Evolutionary conservation across 2,113 vertebrate species (phyloP), one percentile per base, ranked within the genome.

Genomic region (Isurus oxyrinchus): DNA sequence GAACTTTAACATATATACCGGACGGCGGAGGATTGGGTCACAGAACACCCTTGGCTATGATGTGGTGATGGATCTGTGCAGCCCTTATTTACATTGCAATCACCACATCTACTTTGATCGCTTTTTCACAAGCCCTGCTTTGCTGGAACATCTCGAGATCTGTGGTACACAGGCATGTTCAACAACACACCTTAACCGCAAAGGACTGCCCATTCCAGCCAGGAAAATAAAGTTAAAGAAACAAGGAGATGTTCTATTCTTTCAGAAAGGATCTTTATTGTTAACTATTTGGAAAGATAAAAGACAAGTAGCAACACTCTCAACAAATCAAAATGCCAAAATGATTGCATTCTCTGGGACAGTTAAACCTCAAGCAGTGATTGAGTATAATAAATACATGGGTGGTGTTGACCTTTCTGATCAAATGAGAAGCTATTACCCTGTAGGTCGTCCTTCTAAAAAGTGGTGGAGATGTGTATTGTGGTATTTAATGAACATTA

Each of bases 61-160:
- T 4, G 96, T 96, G 44, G 96, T 96, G 96, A 96, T 96, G 49
- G 72, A 81, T 10, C 91, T 96, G 10, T 94, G 72, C 63, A 63
- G 23, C 0, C 87, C 87, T 8, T 96, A 96, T 49, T 79, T 81
- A 5, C 86, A 96, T 40, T 63, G 23, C 63, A 76, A 96, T 44
- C 96, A 96, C 63, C 96, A 96, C 19, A 61, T 96, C 1, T 96
- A 96, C 91, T 96, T 96, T 44, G 96, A 96, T 88, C 96, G 96
- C 5, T 96, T 96, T 40, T 96, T 96, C 69, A 35, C 91, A 21
- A 57, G 27, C 27, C 96, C 96, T 21, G 49, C 16, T 2, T 19
- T 96, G 27, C 66, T 96, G 57, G 91, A 79, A 72, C n/a, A 95
- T 25, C 57, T 96, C 44, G 59, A 93, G 40, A 25, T 25, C 40